Base-by-base conservation (phyloP, 2,888 invertebrate species). In the Lasioglossum vierecki region DNA sequence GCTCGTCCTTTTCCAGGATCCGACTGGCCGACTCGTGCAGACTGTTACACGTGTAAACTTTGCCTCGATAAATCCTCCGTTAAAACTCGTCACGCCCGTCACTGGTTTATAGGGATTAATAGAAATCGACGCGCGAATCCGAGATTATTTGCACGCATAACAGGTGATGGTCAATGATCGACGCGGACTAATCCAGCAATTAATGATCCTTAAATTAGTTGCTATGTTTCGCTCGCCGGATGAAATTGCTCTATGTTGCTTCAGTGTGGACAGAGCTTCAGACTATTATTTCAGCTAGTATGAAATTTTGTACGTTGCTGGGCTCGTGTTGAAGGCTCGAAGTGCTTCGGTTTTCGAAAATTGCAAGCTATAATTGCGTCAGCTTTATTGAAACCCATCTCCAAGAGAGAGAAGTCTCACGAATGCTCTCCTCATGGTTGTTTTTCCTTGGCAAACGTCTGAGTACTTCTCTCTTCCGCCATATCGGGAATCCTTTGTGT, bases 401-500 rank as follows among this genome's bases (percentile, higher is more conserved):
- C 53, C 26, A 4, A 63, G 13, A 30, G 15, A 30, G 60, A 41
- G 30, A 70, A 46, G 13, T 49, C n/a, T 22, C 57, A 5, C 9
- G 44, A 44, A 44, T 53, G 60, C 26, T n/a, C n/a, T 39, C 60
- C 71, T 39, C 57, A 3, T 22, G 73, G 26, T 15, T 26, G 68
- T 39, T 81, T 83, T 53, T 30, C 72, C 73, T 88, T 88, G 83
- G 88, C 88, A 83, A 78, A 66, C 60, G 44, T 75, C 41, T 57
- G 26, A 75, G 79, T 70, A 83, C 83, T 88, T 83, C 79, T 70
- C 79, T 57, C 68, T 26, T 46, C 75, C 76, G n/a, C 53, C 68
- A 26, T 49, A 46, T 46, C 74, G 75, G 81, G 77, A 82, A 78
- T 83, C 87, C 77, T 76, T 72, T 41, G 68, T 49, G 66, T 76